Base-by-base conservation (phyloP, 2,113 vertebrate genomes). In the Loxodonta africana region DNA sequence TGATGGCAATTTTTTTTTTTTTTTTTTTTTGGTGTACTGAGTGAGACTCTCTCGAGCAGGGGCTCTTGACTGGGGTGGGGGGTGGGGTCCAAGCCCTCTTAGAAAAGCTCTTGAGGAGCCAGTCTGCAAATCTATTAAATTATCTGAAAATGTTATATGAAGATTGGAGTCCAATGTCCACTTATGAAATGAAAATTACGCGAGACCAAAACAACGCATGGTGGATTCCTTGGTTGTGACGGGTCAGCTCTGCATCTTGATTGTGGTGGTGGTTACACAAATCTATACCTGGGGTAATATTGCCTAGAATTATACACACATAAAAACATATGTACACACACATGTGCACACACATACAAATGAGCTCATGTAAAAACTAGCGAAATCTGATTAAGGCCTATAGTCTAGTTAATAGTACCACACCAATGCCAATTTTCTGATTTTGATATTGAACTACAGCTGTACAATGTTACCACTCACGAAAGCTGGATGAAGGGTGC, bases 81-180 rank as follows among this genome's bases (percentile, higher is more conserved):
- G 17, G 30, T 1, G 3, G 57, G 5, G 51, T 18, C 63, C 23
- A 76, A 81, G 30, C 6, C 60, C 67, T n/a, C 88, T n/a, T 5
- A 48, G 76, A 60, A 83, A 74, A n/a, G 18, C 80, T 84, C 78
- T 48, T 37, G 4, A 6, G 46, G 12, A 33, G 15, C 12, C 23
- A 37, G 21, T n/a, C 65, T 67, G 46, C 41, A 82, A 41, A 83
- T 7, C 33, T 67, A 46, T 53, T 26, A 62, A 26, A 76, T 71
- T 65, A n/a, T 82, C 82, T 21, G 51, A 87, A 90, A 89, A 90
- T 95, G n/a, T 62, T 46, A n/a, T 44, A 23, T 44, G 26, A 76
- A 15, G 15, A 15, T 46, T 63, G 53, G n/a, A 53, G 0, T 26
- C 63, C 71, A 41, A 8, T 11, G 8, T 88, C 71, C 48, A 44